Base-by-base conservation (phyloP, 2,113 vertebrate genomes). In the Coptodon rendalli region DNA sequence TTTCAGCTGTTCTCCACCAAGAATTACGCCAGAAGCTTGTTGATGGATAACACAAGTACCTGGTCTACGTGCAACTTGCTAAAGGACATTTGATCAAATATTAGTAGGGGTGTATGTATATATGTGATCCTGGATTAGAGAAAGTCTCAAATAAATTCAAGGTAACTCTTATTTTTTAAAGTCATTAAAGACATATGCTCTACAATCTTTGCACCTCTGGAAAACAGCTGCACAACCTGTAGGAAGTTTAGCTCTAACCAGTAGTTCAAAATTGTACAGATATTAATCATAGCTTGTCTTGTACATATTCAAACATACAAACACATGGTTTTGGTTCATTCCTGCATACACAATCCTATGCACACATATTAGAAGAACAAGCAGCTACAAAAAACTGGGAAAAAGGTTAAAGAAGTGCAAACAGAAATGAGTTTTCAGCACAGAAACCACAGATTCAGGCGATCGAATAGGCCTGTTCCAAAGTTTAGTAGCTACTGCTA, bases 21-120 rank as follows among this genome's bases (percentile, higher is more conserved):
- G 12, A 57, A 0, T 57, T 57, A 16, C 4, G 2, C 56, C 24
- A 29, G 24, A 29, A 14, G 12, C 24, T 29, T 57, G 56, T 14
- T 61, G 29, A 61, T 31, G 29, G 29, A 31, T 63, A 63, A 17
- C 57, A 31, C 8, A 0, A 17, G 29, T 17, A 61, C 9, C 16
- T 34, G 61, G 2, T 36, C 4, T 6, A 36, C 3, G 1, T 66
- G 17, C 31, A 1, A 11, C 31, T 36, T 36, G 0, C 59, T 34
- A 63, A 36, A 36, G 0, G 56, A 31, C 56, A 59, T 59, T 29
- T 31, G 31, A 16, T 59, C 27, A 1, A 17, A 59, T 59, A 59
- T 59, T 29, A 29, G 56, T 0, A 0, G 56, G 24, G 7, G 17
- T 36, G 31, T 12, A n/a, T 12, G 17, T 3, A 3, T 3, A 43